phyloP scores from a whole-genome alignment of 2,888 invertebrate species.

The Heteropelma amictum region DNA sequence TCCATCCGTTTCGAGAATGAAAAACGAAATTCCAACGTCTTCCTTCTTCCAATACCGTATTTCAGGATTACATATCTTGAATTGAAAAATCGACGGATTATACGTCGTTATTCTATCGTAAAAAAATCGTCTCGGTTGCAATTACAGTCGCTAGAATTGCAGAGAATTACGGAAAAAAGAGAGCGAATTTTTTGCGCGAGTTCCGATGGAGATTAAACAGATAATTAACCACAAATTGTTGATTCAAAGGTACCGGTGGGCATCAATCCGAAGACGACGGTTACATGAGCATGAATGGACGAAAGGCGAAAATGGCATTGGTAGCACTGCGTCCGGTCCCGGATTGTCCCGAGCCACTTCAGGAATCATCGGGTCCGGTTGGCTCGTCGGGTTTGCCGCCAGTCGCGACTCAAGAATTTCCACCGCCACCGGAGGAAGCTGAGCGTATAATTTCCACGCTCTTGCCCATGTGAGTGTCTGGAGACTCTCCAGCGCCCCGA shows the following conservation, averaged over 20 bases:
- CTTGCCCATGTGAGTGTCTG: conserved; percentile 83
- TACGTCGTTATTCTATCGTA: too few species aligned
- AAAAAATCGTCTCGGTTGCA: background rate
- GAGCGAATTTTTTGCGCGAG: too few species aligned
- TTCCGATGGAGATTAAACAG: background rate
- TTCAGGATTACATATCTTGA: too few species aligned
- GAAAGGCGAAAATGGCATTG: conserved; percentile 87
- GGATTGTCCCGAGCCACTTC: conserved; percentile 80
- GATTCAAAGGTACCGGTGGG: conserved; percentile 76
- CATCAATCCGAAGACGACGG: conserved; percentile 95
- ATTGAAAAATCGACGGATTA: too few species aligned
- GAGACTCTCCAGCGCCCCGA: background rate
- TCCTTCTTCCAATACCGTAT: background rate
- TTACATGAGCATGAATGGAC: conserved; percentile 95
- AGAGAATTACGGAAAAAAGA: background rate
- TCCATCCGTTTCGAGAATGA: background rate
- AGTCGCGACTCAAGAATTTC: conserved; percentile 79
- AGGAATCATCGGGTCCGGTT: conserved; percentile 78
- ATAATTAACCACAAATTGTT: background rate
- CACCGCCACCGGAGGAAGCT: conserved; percentile 88
- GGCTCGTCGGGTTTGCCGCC: conserved; percentile 35
- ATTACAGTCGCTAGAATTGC: background rate
- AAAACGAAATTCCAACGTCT: background rate
- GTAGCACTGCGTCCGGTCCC: conserved; percentile 80
- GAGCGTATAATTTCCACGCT: conserved; percentile 87